These are phyloP conservation scores for Xiphophorus maculatus DNA, from an alignment of 2,113 vertebrate genomes.

Conservation along the genomic window DNA sequence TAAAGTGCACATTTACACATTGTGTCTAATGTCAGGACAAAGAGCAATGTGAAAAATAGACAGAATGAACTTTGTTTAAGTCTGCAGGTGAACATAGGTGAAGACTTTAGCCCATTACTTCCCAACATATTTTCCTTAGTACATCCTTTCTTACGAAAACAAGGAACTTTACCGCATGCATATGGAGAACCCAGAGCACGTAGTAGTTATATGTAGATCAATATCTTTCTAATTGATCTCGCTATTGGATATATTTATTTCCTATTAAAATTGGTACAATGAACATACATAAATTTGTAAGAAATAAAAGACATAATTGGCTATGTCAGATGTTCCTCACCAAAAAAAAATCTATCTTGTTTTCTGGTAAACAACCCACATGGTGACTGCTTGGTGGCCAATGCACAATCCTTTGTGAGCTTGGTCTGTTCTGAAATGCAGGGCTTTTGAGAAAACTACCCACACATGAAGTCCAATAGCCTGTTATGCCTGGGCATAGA, in stretches of 20 bases:
- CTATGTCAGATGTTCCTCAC: no score
- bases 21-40: background rate
- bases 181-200: background rate
- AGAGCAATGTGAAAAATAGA: background rate
- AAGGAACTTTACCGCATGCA: background rate
- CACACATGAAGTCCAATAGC: background rate
- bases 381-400: no score
- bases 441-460: background rate
- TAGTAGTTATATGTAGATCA: background rate
- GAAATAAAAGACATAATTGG: no score
- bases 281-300: no score
- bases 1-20: background rate
- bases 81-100: background rate
- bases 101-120: background rate
- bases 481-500: background rate
- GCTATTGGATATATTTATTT: background rate
- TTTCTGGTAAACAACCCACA: no score
- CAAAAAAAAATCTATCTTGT: no score
- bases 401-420: no score
- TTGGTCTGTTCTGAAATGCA: background rate
- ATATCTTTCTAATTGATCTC: background rate
- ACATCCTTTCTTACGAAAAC: background rate
- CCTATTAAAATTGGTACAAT: no score
- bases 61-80: background rate
- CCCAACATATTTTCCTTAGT: background rate